These are phyloP conservation scores for Samia ricini DNA, from an alignment of 1,140 invertebrate genomes.

Conservation along the genomic window DNA sequence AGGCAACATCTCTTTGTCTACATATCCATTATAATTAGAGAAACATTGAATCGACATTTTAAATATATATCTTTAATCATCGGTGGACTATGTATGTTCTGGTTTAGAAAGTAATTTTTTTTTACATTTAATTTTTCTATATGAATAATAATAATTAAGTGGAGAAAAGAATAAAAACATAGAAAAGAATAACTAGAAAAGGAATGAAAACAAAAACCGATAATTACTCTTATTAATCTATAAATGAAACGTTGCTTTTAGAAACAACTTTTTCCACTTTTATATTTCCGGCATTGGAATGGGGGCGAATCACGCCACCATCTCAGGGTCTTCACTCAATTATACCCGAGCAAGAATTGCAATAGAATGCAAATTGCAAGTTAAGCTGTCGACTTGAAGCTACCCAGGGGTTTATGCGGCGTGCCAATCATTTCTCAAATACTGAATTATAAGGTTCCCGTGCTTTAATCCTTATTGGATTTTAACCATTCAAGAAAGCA, in stretches of 20 bases:
- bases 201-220: no score
- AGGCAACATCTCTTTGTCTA: no score
- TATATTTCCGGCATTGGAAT: conserved; percentile 11
- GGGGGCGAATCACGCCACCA: conserved; percentile 1
- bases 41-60: no score
- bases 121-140: no score
- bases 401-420: conserved; percentile 26
- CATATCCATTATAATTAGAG: no score
- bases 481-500: not conserved
- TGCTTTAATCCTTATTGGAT: not conserved
- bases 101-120: no score
- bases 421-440: conserved; percentile 25
- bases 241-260: not conserved
- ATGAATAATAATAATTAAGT: no score
- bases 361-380: conserved; percentile 39
- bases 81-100: no score
- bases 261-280: not conserved
- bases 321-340: conserved; percentile 28
- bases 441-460: conserved; percentile 9
- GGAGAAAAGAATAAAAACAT: no score
- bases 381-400: conserved; percentile 3
- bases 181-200: no score
- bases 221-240: not conserved
- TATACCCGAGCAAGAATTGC: conserved; percentile 33
- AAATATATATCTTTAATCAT: no score